A percentile compares a stretch with the other conserved stretches of the same genome.
phyloP scores from a whole-genome alignment of 2,113 vertebrate genomes.

The Thryonomys swinderianus region DNA sequence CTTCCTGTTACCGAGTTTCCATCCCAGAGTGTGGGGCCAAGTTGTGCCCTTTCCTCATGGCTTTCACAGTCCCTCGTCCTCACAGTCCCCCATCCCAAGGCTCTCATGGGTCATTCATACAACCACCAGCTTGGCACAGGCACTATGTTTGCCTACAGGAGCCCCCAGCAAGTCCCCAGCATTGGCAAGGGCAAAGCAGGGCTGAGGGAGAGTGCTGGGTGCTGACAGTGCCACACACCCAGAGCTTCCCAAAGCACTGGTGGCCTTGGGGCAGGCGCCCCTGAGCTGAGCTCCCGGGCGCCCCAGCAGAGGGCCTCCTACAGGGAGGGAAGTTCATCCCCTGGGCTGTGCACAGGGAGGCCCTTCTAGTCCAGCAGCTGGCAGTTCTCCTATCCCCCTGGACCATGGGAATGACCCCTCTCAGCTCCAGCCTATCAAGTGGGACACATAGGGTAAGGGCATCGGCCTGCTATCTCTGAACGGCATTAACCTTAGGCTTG shows the following conservation, averaged over 20 bases:
- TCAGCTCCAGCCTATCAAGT: background rate
- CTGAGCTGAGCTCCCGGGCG: background rate
- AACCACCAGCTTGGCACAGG: background rate
- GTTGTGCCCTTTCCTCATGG: background rate
- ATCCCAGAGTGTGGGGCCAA: background rate
- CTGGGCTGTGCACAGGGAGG: background rate
- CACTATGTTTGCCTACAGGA: background rate
- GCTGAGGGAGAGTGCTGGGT: no score
- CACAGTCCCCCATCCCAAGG: background rate
- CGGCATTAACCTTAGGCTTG: background rate
- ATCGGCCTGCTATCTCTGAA: background rate
- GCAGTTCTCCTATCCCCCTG: background rate
- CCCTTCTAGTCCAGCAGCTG: background rate
- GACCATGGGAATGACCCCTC: background rate
- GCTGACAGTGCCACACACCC: background rate
- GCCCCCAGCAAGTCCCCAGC: background rate
- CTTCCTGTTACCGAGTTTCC: background rate
- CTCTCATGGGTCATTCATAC: background rate
- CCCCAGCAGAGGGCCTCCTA: background rate
- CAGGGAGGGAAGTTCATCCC: background rate
- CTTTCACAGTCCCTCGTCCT: background rate
- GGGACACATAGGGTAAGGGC: background rate
- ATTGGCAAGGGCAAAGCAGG: background rate
- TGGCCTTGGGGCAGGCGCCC: background rate
- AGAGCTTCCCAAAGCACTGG: background rate